Evolutionary conservation across 2,113 vertebrate genomes (phyloP), one percentile per base, ranked within the genome.

Genomic region (Condylura cristata): DNA sequence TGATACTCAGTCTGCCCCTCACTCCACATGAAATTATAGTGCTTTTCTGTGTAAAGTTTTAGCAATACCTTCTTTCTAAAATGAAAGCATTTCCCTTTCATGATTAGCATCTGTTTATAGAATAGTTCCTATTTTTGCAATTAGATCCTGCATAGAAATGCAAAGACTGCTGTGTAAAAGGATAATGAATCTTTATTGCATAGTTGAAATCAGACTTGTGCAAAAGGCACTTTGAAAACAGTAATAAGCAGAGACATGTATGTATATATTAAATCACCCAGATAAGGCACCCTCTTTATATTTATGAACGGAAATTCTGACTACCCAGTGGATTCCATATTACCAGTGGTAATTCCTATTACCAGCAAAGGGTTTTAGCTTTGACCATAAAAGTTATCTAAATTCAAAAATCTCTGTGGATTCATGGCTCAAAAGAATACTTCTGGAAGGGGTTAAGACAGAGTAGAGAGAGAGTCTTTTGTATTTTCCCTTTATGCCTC

Each of bases 341-440:
- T 98, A 99, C 98, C n/a, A n/a, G n/a, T n/a, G n/a, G n/a, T n/a
- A 99, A 99, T 99, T 99, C 97, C 96, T 94, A 97, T 95, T 96
- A 98, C 97, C 98, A 95, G 95, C 96, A 98, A 98, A 98, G 96
- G 96, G 96, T 98, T 97, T 97, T 96, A 96, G 95, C 93, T 75
- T 98, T 98, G 97, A 97, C 98, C 96, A 97, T 98, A 98, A 98
- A 98, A 98, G 98, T 98, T 99, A 98, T 98, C 98, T 98, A 96
- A 97, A 95, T 98, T 97, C 98, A 97, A 97, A 98, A 98, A 98
- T 97, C 90, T 96, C 89, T 91, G 93, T 96, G 46, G 44, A 97
- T 94, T 98, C 97, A 97, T 98, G 94, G 96, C 97, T 97, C 97
- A 98, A 96, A 98, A 95, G 94, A 96, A 96, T 96, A 96, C 28